Conservation (phyloP, 2,113 vertebrate species). For the Anarhynchus alexandrinus region DNA sequence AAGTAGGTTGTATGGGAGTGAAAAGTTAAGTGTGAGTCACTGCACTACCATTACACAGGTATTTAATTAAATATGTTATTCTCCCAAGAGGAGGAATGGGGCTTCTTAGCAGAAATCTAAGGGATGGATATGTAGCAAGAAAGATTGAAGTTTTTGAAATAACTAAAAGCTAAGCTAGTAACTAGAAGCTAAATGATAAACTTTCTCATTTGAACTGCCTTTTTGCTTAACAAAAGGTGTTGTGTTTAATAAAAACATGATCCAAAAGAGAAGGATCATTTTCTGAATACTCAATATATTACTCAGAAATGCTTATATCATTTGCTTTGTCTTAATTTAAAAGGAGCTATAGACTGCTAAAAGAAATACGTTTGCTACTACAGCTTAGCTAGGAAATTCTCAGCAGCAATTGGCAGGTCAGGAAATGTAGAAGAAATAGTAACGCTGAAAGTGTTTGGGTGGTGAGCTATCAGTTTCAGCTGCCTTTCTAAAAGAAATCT, state of each 20-base stretch:
- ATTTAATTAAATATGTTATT: neutral
- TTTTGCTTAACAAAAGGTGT: neutral
- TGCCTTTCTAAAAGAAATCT: neutral
- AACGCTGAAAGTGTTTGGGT: neutral
- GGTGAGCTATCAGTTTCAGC: neutral
- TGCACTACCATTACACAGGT: accelerated
- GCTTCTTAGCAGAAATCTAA: neutral
- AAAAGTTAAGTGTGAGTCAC: neutral
- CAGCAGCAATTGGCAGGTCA: too few species aligned
- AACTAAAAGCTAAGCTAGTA: neutral
- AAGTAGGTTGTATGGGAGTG: neutral
- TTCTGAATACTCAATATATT: neutral
- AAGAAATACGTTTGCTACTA: too few species aligned
- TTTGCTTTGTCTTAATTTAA: neutral
- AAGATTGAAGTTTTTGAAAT: neutral
- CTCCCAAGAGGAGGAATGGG: neutral
- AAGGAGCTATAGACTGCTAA: neutral
- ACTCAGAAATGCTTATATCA: neutral
- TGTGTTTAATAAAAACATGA: neutral
- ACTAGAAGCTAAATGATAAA: neutral
- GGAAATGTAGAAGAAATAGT: too few species aligned
- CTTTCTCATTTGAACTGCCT: neutral
- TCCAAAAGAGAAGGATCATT: neutral
- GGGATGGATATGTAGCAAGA: neutral
- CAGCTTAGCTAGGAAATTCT: too few species aligned